phyloP scores from a whole-genome alignment of 2,113 vertebrate species.

The Pungitius pungitius region DNA sequence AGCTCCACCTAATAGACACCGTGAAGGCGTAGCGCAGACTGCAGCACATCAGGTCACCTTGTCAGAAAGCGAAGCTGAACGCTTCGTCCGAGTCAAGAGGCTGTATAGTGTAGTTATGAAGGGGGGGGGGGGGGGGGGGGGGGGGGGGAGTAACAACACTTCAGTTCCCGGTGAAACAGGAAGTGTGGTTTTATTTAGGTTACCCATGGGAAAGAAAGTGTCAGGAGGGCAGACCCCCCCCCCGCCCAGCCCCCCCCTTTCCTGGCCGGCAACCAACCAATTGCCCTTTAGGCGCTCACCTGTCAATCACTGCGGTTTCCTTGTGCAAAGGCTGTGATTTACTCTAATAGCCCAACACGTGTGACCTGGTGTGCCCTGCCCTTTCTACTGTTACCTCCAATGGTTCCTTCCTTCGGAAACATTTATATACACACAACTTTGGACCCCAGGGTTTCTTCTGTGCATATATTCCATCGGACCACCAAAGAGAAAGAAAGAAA shows the following conservation, averaged over 20 bases:
- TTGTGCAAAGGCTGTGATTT: conserved; percentile 51
- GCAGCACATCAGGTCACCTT: conserved; percentile 61
- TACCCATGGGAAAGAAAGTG: conserved; percentile 51
- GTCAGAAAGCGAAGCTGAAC: conserved; percentile 56
- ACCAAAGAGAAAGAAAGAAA: conserved; percentile 3
- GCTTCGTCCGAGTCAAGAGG: conserved; percentile 47
- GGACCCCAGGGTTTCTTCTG: not conserved
- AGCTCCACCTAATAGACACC: conserved; percentile 42
- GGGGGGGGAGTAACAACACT: conserved; percentile 53
- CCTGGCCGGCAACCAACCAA: conserved; percentile 44
- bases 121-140: conserved; percentile 37
- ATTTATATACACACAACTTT: conserved; percentile 13
- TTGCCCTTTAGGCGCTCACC: conserved; percentile 53
- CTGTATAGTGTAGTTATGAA: conserved; percentile 27
- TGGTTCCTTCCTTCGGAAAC: conserved; percentile 10
- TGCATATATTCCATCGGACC: not conserved
- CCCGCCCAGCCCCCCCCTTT: conserved; percentile 36
- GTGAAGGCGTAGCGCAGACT: conserved; percentile 25
- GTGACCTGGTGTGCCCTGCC: conserved; percentile 34
- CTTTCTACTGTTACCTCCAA: conserved; percentile 16
- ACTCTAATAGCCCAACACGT: conserved; percentile 37
- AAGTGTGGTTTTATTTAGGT: conserved; percentile 68
- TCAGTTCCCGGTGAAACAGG: conserved; percentile 57
- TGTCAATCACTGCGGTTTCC: conserved; percentile 61
- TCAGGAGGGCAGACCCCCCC: conserved; percentile 57